phyloP scores from a whole-genome alignment of 1,140 invertebrate species.

The Heliothis subflexa region DNA sequence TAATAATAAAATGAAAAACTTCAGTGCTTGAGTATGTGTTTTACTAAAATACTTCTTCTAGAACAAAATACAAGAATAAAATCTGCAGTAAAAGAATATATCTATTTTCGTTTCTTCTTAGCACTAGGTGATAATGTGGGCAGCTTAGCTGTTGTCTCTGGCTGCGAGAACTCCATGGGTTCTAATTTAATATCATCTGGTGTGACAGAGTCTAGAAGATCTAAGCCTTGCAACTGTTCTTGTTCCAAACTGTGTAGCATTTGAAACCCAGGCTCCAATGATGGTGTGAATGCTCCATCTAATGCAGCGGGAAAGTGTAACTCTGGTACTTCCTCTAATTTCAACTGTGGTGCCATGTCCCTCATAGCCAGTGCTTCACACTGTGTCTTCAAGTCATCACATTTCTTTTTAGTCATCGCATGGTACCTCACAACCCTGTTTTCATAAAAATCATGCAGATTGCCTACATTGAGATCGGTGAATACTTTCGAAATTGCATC shows the following conservation, averaged over 20 bases:
- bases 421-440: constrained; percentile 77
- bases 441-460: constrained; percentile 81
- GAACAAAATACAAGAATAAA: constrained; percentile 7
- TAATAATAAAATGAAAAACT: too few species aligned
- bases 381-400: constrained; percentile 70
- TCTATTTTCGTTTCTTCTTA: constrained; percentile 83
- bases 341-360: constrained; percentile 77
- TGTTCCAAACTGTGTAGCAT: constrained; percentile 84
- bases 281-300: constrained; percentile 81
- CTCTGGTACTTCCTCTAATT: constrained; percentile 83
- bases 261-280: constrained; percentile 83
- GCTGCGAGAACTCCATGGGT: constrained; percentile 76
- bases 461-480: constrained; percentile 80
- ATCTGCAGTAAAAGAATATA: neutral
- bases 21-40: neutral
- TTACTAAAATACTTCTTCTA: neutral
- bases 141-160: constrained; percentile 70
- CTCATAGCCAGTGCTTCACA: constrained; percentile 74
- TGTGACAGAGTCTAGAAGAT: constrained; percentile 75
- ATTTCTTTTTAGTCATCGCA: constrained; percentile 71
- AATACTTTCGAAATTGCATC: constrained; percentile 84
- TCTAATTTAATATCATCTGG: constrained; percentile 80
- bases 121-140: constrained; percentile 76
- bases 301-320: constrained; percentile 84
- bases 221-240: constrained; percentile 80